Conservation (phyloP, 2,113 vertebrate species). For the Nannospalax galili region DNA sequence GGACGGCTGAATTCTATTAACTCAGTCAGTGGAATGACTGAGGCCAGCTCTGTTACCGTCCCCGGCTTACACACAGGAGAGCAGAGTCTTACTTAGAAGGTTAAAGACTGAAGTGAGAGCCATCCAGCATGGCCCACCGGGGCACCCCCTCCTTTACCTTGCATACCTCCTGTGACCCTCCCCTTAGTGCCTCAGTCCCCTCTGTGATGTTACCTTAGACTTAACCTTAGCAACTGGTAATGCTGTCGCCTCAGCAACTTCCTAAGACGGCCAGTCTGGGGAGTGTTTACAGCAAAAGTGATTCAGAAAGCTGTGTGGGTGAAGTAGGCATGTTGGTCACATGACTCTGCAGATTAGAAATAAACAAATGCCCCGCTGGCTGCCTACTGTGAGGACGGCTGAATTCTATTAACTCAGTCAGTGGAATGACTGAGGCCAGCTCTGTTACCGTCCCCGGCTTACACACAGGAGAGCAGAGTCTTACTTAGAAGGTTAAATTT, state of each 20-base stretch:
- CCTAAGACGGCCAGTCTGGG: background rate
- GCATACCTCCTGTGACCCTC: fast-evolving
- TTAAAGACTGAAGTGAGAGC: background rate
- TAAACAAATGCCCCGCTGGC: background rate
- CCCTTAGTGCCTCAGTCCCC: background rate
- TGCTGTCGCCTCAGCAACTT: background rate
- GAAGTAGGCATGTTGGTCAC: background rate
- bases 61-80: background rate
- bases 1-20: fast-evolving
- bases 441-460: no score
- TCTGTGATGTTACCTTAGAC: background rate
- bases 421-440: no score
- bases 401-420: fast-evolving
- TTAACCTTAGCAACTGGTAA: background rate
- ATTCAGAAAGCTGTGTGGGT: background rate
- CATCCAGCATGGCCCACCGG: background rate
- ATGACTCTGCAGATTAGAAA: background rate
- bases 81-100: no score
- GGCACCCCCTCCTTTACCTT: no score
- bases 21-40: background rate
- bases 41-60: no score
- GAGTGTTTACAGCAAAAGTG: background rate
- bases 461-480: background rate
- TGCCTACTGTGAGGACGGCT: fast-evolving
- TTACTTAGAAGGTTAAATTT: background rate